Percentiles rank a stretch among this genome's conserved stretches.
phyloP scores from a whole-genome alignment of 2,888 invertebrate species.

The Achlya flavicornis region DNA sequence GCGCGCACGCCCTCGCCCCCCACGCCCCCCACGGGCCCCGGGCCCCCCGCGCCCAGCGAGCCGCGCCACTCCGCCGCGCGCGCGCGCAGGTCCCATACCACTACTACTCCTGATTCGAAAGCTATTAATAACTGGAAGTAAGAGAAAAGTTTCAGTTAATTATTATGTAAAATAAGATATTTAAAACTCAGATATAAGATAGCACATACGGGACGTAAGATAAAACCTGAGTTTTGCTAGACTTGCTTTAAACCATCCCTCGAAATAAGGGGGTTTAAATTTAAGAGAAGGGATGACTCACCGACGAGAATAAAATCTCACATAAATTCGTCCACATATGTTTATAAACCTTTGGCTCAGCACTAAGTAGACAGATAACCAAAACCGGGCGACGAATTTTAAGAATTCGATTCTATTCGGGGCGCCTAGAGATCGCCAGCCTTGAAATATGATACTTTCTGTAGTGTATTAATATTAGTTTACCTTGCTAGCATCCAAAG shows the following conservation, averaged over 20 bases:
- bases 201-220: too few species aligned
- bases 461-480: slow-evolving; percentile 35
- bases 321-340: too few species aligned
- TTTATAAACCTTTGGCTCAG: too few species aligned
- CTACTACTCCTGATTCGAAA: slow-evolving; percentile 96
- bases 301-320: too few species aligned
- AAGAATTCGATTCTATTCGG: neutral
- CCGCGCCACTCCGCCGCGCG: slow-evolving; percentile 94
- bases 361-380: too few species aligned
- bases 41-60: slow-evolving; percentile 89
- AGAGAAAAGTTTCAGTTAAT: neutral
- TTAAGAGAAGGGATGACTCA: too few species aligned
- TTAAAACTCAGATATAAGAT: too few species aligned
- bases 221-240: too few species aligned
- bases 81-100: slow-evolving; percentile 96
- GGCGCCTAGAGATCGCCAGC: neutral
- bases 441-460: neutral
- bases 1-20: slow-evolving; percentile 91
- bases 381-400: too few species aligned
- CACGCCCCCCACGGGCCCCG: slow-evolving; percentile 86
- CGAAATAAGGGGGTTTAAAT: too few species aligned
- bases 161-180: too few species aligned
- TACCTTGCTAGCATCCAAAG: slow-evolving; percentile 98
- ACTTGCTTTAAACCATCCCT: too few species aligned
- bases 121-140: slow-evolving; percentile 94